Base-by-base conservation (phyloP, 1,140 invertebrate species). In the Antheraea pernyi region DNA sequence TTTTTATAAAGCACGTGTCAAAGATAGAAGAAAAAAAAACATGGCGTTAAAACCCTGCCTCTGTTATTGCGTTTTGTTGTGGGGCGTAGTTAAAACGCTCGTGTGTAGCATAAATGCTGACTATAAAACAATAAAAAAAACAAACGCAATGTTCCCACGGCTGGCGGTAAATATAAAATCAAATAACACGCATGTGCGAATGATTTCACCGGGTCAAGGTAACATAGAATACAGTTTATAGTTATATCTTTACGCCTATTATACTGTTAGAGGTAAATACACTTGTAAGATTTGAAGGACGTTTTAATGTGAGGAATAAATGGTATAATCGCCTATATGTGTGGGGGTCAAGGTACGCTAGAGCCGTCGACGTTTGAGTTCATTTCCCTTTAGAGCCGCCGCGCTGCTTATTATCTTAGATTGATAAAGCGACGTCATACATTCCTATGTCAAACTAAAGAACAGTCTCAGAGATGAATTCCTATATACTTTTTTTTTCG, bases 181-280 rank as follows among this genome's bases (percentile, higher is more conserved):
- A 53, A 53, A 53, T 53, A 53, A 53, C 46, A 53, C 46, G 46
- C 16, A 53, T 53, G 46, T 53, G 46, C 46, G 46, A 53, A 53
- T 53, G 46, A 53, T 53, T 53, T 53, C 46, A 53, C 46, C 46
- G 13, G 46, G 46, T 53, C 46, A 53, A 53, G 46, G 46, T 53
- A 53, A 53, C 46, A 10, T 53, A 10, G 46, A 16, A 53, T 53
- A 53, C 46, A 13, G 46, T 53, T 16, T 53, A 53, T 53, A 16
- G 46, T 6, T 53, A 53, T 9, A 42, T 53, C 16, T 53, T 53
- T 53, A 53, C 46, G 46, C 7, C 46, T 0, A 53, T 53, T 53
- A 53, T 6, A 16, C 46, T 13, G 46, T 53, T 53, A 53, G 46
- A n/a, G 11, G 16, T 53, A 53, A 13, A 13, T 53, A 53, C 46